Percentiles rank a stretch among this genome's conserved stretches.
These are phyloP conservation scores for Ladona fulva DNA, from an alignment of 1,140 invertebrate genomes.

Conservation along the genomic window DNA sequence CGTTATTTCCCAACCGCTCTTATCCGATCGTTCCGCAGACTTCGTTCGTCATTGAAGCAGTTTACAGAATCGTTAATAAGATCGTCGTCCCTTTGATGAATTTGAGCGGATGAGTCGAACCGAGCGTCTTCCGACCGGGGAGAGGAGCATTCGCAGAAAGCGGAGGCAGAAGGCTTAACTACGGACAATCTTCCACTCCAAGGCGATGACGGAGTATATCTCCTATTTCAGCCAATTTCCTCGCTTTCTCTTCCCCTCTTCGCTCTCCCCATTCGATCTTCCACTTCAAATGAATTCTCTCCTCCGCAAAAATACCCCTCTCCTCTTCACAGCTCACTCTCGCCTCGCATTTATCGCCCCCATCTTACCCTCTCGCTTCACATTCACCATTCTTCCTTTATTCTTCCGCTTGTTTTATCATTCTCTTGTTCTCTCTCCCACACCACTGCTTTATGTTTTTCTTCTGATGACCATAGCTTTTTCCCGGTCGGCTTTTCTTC, in stretches of 20 bases:
- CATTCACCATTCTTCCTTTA: neutral
- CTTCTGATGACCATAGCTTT: neutral
- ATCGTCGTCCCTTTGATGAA: too few relatives aligned
- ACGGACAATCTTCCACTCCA: neutral
- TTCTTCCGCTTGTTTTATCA: neutral
- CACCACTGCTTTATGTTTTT: neutral
- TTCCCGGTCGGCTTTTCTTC: neutral
- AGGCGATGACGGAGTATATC: neutral
- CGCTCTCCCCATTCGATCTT: neutral
- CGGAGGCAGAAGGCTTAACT: neutral
- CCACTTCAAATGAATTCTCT: constrained; percentile 1
- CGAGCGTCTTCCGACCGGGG: too few relatives aligned
- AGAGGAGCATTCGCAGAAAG: too few relatives aligned
- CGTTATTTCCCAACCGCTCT: too few relatives aligned
- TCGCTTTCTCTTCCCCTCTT: neutral
- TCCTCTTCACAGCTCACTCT: neutral
- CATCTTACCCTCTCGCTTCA: neutral
- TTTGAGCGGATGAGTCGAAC: too few relatives aligned
- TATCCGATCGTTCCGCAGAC: too few relatives aligned
- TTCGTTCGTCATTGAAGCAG: too few relatives aligned
- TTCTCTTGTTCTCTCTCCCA: neutral
- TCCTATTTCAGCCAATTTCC: neutral
- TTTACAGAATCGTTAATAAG: too few relatives aligned
- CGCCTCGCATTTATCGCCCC: neutral
- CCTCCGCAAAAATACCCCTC: neutral